These are phyloP conservation scores for Pygoscelis adeliae DNA, from an alignment of 2,113 vertebrate species.

Conservation along the genomic window DNA sequence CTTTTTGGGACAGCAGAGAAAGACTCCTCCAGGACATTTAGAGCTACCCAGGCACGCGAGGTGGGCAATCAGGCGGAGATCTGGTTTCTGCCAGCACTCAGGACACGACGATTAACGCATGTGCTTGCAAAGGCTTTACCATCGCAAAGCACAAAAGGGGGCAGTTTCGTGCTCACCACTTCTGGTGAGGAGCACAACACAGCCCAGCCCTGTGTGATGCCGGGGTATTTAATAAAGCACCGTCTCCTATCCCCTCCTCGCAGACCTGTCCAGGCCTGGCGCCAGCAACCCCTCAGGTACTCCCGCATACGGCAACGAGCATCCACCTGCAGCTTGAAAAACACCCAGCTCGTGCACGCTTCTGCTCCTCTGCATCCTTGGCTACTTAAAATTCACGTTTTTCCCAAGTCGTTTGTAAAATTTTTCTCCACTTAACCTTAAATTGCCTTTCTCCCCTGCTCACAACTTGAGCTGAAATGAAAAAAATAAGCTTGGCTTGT, in stretches of 20 bases:
- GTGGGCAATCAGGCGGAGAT: background rate
- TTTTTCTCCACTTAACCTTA: slow-evolving; percentile 15
- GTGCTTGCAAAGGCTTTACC: background rate
- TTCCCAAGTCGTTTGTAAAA: background rate
- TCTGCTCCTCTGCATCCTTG: background rate
- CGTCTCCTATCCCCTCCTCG: background rate
- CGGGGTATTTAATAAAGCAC: background rate
- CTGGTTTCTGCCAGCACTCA: background rate
- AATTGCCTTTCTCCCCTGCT: background rate
- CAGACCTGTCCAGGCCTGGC: background rate
- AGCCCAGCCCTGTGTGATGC: background rate
- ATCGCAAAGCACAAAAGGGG: background rate
- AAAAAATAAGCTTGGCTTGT: background rate
- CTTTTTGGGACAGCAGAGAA: background rate
- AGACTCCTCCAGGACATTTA: background rate
- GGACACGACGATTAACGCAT: fast-evolving
- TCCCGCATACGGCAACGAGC: background rate
- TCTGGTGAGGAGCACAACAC: background rate
- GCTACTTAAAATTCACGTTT: background rate
- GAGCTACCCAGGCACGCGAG: background rate
- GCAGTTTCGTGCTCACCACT: background rate
- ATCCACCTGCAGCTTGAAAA: background rate
- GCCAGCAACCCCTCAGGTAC: background rate
- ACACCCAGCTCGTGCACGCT: background rate
- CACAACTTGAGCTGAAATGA: background rate